A percentile compares a stretch with the other conserved stretches of the same genome.
Conservation (phyloP, 2,113 vertebrate species). For the Pseudorectes ferrugineus region DNA sequence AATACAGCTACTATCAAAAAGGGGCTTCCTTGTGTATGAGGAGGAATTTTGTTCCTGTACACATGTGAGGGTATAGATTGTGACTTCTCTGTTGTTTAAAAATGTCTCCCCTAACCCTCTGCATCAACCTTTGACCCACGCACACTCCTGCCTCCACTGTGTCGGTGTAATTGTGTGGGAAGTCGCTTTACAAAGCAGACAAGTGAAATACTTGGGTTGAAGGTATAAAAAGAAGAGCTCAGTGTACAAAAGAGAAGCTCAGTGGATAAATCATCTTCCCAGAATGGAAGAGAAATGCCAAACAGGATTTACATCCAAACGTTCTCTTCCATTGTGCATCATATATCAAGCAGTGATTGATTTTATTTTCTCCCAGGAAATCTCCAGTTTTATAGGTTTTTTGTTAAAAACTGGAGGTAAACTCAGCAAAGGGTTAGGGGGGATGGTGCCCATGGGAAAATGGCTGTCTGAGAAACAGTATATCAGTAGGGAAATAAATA, state of each 20-base stretch:
- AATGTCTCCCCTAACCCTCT: not conserved
- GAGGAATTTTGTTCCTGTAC: not conserved
- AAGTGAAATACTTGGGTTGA: not conserved
- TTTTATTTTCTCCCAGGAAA: not conserved
- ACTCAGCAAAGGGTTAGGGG: rapidly evolving
- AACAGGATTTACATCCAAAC: not conserved
- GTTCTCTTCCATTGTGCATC: not conserved
- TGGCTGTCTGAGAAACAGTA: not conserved
- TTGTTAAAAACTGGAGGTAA: not conserved
- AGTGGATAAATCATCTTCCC: not conserved
- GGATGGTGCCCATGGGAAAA: not conserved
- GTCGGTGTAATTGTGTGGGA: not conserved
- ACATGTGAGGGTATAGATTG: not conserved
- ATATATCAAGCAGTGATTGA: not conserved
- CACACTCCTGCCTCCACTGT: not conserved
- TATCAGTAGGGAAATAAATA: not conserved
- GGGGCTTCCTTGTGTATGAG: not conserved
- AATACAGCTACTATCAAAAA: not conserved
- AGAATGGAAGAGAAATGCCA: not conserved
- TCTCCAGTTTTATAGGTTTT: not conserved
- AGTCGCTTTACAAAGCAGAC: not conserved
- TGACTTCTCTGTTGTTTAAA: not conserved
- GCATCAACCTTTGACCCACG: rapidly evolving
- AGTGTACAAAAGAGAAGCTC: not conserved
- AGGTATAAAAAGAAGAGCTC: not conserved